phyloP scores from a whole-genome alignment of 1,140 invertebrate species.

The Acyrthosiphon pisum region DNA sequence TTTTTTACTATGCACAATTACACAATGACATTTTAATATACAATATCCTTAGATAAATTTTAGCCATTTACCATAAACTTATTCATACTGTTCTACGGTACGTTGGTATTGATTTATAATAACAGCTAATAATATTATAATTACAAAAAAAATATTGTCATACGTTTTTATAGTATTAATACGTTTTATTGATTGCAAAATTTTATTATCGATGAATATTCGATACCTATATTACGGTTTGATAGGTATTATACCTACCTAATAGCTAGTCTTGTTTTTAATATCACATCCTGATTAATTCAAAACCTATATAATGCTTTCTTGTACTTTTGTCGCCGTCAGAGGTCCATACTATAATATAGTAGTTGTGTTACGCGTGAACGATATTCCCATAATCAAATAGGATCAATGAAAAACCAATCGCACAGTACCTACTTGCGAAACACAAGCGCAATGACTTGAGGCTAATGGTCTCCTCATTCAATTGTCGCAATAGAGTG shows the following conservation, averaged over 20 bases:
- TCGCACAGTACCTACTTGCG: not conserved
- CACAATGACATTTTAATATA: no score
- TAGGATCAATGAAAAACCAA: constrained; percentile 35
- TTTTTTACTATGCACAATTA: no score
- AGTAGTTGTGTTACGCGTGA: not conserved
- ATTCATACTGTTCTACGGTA: not conserved
- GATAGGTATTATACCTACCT: not conserved
- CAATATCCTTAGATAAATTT: no score
- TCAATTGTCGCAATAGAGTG: constrained; percentile 32
- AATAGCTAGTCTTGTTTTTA: not conserved
- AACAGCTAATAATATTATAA: not conserved
- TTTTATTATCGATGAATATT: not conserved
- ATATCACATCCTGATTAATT: not conserved
- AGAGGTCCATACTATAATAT: not conserved
- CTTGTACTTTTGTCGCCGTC: not conserved
- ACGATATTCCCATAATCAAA: constrained; percentile 31
- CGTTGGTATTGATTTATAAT: not conserved
- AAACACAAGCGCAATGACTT: constrained; percentile 25
- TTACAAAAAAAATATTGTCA: not conserved
- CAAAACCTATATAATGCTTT: not conserved
- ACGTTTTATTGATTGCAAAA: not conserved
- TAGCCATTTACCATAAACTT: no score
- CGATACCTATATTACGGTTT: not conserved
- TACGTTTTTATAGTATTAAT: not conserved
- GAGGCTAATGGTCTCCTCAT: constrained; percentile 31